phyloP scores from a whole-genome alignment of 1,140 invertebrate species.

The Conus ventricosus region DNA sequence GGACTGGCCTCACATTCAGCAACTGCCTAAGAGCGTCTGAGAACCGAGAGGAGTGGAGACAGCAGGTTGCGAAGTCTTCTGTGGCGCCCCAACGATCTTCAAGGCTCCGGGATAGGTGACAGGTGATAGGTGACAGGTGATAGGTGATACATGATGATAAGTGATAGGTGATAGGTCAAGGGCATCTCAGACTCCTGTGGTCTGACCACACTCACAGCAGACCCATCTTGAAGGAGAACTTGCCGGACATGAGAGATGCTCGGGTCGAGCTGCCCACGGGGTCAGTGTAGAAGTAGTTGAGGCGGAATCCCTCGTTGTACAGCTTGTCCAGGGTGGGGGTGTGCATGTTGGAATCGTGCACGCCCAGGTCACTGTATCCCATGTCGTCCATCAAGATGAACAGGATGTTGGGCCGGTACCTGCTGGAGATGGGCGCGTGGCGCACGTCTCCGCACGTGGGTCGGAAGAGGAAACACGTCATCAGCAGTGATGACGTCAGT shows the following conservation, averaged over 20 bases:
- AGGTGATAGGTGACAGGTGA: too few species aligned
- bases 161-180: too few species aligned
- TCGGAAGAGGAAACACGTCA: slow-evolving; percentile 7
- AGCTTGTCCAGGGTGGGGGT: slow-evolving; percentile 20
- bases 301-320: neutral
- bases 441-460: neutral
- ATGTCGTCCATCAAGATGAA: slow-evolving; percentile 16
- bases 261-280: neutral
- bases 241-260: neutral
- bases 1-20: too few species aligned
- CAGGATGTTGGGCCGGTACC: neutral
- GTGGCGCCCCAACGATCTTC: too few species aligned
- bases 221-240: slow-evolving; percentile 19
- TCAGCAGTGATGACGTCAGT: neutral
- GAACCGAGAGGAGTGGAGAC: too few species aligned
- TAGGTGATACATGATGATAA: too few species aligned
- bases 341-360: neutral
- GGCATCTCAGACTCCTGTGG: too few species aligned
- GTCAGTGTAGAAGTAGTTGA: neutral
- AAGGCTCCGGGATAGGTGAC: too few species aligned
- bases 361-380: neutral
- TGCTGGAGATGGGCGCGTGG: neutral
- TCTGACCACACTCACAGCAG: neutral
- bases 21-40: too few species aligned
- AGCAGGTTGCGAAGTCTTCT: too few species aligned